phyloP scores from a whole-genome alignment of 2,888 invertebrate genomes.

The Eupithecia dodoneata region DNA sequence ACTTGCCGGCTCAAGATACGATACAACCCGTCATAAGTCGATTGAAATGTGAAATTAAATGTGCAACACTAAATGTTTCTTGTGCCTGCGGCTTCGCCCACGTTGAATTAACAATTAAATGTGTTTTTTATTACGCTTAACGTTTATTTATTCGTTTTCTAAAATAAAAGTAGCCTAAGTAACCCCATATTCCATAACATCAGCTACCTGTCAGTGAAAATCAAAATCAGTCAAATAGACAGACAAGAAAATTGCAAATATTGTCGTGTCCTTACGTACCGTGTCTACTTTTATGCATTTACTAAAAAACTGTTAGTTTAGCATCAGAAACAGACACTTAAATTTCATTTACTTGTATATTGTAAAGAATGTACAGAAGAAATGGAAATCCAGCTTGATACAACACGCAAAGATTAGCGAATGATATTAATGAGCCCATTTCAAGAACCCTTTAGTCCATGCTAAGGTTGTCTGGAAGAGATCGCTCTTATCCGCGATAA shows the following conservation, averaged over 20 bases:
- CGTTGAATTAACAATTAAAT: background rate
- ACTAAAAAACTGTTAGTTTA: background rate
- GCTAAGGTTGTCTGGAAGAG: too few species aligned
- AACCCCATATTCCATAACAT: background rate
- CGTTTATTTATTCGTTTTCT: too few species aligned
- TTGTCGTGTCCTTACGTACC: background rate
- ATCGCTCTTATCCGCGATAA: too few species aligned
- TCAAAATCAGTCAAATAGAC: background rate
- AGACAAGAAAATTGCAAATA: background rate
- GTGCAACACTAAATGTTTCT: background rate
- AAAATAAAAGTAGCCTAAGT: background rate
- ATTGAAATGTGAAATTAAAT: background rate
- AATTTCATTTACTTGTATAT: background rate
- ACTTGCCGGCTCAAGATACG: background rate
- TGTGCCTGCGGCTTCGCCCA: background rate
- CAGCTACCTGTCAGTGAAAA: background rate
- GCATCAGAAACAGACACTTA: background rate
- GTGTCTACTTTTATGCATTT: too few species aligned
- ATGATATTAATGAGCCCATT: background rate
- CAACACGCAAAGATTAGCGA: background rate
- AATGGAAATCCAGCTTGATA: too few species aligned
- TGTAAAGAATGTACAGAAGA: background rate
- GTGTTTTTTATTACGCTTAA: background rate
- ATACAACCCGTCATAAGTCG: background rate
- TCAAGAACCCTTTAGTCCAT: too few species aligned